Evolutionary conservation across 2,888 invertebrate species (phyloP).

Genomic region (Eudemis profundana): DNA sequence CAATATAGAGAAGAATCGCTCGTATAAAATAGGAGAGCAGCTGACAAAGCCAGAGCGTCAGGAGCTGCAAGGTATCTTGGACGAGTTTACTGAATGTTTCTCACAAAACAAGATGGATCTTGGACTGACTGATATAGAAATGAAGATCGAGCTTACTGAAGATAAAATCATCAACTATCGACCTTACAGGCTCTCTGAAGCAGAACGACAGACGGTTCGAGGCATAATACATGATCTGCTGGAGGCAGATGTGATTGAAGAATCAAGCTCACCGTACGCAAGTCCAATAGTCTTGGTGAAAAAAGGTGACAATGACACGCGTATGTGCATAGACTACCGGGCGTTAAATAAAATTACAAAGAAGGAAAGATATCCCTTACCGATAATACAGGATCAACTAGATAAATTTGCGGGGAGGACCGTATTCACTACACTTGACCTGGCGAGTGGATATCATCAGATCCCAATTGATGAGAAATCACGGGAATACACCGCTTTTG

Average conservation of each 20-base stretch:
- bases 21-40: slow-evolving; percentile 1
- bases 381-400: slow-evolving; percentile 42
- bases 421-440: slow-evolving; percentile 42
- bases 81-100: slow-evolving; percentile 38
- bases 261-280: slow-evolving; percentile 28
- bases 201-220: slow-evolving; percentile 38
- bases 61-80: slow-evolving; percentile 20
- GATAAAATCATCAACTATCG: slow-evolving; percentile 39
- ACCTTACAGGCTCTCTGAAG: slow-evolving; percentile 42
- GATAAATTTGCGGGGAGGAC: slow-evolving; percentile 32
- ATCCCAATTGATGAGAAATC: slow-evolving; percentile 35
- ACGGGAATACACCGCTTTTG: slow-evolving; percentile 31
- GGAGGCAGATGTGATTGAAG: slow-evolving; percentile 32
- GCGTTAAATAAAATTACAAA: slow-evolving; percentile 42
- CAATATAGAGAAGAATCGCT: neutral
- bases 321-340: slow-evolving; percentile 45
- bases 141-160: slow-evolving; percentile 40
- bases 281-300: slow-evolving; percentile 35
- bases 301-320: no score
- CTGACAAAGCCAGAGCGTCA: neutral
- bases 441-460: slow-evolving; percentile 45
- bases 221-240: slow-evolving; percentile 29
- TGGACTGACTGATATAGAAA: slow-evolving; percentile 41
- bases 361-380: slow-evolving; percentile 45
- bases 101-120: slow-evolving; percentile 39